Conservation (phyloP, 2,888 invertebrate genomes). For the Trichopria drosophilae region DNA sequence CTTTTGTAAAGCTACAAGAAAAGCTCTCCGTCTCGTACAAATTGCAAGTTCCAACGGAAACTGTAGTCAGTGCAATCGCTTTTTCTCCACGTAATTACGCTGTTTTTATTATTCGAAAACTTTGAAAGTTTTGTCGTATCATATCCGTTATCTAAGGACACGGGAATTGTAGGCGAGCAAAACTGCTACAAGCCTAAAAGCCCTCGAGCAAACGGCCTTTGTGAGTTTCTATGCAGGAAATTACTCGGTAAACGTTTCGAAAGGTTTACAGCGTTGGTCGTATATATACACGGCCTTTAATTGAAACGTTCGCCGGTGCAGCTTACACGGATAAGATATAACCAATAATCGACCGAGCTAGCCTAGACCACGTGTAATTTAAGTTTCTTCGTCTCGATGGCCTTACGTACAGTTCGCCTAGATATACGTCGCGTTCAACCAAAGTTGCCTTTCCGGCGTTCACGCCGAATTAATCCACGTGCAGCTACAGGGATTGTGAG, state of each 20-base stretch:
- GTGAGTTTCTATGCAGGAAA: slow-evolving; percentile 30
- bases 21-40: no score
- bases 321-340: slow-evolving; percentile 36
- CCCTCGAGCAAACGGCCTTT: slow-evolving; percentile 24
- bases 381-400: slow-evolving; percentile 42
- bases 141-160: no score
- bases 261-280: slow-evolving; percentile 13
- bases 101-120: no score
- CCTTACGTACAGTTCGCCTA: no score
- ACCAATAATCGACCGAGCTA: slow-evolving; percentile 39
- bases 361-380: slow-evolving; percentile 44
- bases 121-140: no score
- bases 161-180: no score
- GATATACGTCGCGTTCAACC: slow-evolving; percentile 11
- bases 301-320: slow-evolving; percentile 37
- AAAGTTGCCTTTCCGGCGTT: slow-evolving; percentile 31
- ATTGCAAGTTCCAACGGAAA: no score
- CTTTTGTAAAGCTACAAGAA: no score
- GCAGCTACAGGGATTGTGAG: slow-evolving; percentile 39
- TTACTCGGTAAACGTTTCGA: slow-evolving; percentile 28
- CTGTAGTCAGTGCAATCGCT: no score
- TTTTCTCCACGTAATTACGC: no score
- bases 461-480: slow-evolving; percentile 37
- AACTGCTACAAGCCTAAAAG: slow-evolving; percentile 28
- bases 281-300: slow-evolving; percentile 31